phyloP scores from a whole-genome alignment of 1,140 invertebrate genomes.

The Brachionus plicatilis region DNA sequence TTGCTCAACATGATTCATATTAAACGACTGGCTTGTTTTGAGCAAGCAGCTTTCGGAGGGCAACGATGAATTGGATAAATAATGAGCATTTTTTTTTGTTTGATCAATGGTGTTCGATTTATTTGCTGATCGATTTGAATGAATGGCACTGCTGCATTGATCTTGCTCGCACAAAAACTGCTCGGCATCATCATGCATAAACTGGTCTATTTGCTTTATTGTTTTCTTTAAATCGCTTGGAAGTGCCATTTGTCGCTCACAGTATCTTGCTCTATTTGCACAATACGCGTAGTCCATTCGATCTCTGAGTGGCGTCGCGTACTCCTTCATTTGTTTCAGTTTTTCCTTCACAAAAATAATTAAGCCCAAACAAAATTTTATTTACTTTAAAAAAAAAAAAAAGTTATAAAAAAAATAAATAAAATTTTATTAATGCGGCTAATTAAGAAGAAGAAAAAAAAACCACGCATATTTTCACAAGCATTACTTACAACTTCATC shows the following conservation, averaged over 20 bases:
- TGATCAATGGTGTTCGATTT: background rate
- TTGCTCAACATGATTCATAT: background rate
- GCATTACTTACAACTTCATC: slow-evolving; percentile 35
- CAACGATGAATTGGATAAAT: background rate
- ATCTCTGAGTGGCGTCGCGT: background rate
- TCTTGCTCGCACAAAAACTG: background rate
- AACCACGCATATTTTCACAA: too few relatives aligned
- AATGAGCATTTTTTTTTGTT: background rate
- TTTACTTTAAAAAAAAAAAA: background rate
- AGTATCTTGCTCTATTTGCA: background rate
- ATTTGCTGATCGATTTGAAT: background rate
- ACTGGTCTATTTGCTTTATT: background rate
- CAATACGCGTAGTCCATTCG: background rate
- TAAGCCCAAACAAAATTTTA: too few relatives aligned
- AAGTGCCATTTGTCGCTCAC: background rate
- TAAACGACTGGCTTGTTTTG: background rate
- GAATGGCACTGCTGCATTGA: background rate
- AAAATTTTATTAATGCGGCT: too few relatives aligned
- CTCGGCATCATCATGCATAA: background rate
- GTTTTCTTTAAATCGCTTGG: background rate
- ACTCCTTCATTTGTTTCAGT: background rate
- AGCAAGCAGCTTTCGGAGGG: background rate
- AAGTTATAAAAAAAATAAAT: too few relatives aligned
- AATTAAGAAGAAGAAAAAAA: too few relatives aligned
- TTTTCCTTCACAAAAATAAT: background rate